Evolutionary conservation across 2,888 invertebrate species (phyloP), one percentile per base, ranked within the genome.

Genomic region (Lasiommata megera): DNA sequence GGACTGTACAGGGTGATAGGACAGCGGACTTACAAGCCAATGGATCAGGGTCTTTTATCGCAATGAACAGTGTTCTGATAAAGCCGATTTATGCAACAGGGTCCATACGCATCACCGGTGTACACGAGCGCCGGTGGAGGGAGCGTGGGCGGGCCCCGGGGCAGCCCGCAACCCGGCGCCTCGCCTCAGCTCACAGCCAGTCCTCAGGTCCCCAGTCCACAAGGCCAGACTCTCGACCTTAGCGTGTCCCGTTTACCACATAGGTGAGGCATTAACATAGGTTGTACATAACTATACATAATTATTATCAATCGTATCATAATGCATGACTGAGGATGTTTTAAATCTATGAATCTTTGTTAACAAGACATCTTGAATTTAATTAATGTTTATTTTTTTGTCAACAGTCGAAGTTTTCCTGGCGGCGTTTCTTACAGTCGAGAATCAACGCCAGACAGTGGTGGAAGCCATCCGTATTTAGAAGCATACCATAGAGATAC

Each of bases 151-250:
- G 92, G 94, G 66, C 93, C 94, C 58, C 93, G 94, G 65, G 95
- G 95, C 71, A 96, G 96, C 84, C 96, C 96, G 67, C 96, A 95
- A 84, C 96, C 96, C 60, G 96, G 96, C 69, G 95, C 96, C 66
- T 96, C 96, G 86, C 96, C 96, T 66, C 91, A 91, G 76, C 93
- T 95, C 71, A 94, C 96, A 68, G 95, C 96, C 77, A 96, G 96
- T 90, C 96, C 96, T 67, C 96, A 96, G 92, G 96, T 96, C 88
- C 96, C 96, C 77, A 96, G 96, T 92, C 96, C 96, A 64, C 96
- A 96, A 91, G 96, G 96, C 73, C 96, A 97, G 85, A 96, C 96
- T 73, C 92, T 96, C 83, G 96, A 97, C 92, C 94, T 96, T 82
- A 96, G 96, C 87, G 96, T 97, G 72, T 96, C 95, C 86, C 93